Evolutionary conservation across 2,113 vertebrate genomes (phyloP).

Genomic region (Cryptoleucopteryx plumbea): DNA sequence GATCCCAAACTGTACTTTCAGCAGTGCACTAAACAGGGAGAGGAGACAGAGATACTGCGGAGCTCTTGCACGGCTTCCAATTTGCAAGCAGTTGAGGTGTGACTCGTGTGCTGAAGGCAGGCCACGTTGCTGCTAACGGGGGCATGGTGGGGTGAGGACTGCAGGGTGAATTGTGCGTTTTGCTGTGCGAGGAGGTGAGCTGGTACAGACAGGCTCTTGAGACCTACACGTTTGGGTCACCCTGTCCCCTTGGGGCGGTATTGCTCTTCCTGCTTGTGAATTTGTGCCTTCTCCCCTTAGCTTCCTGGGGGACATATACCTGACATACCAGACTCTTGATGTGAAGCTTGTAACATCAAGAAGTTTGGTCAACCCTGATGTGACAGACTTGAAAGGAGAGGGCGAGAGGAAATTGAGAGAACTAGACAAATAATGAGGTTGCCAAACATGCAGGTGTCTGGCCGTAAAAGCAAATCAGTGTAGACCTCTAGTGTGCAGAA

Average conservation of each 20-base stretch:
- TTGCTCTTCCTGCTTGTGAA: not conserved
- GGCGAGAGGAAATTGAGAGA: not conserved
- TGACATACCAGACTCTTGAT: not conserved
- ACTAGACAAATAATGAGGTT: not conserved
- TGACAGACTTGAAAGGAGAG: not conserved
- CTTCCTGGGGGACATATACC: not conserved
- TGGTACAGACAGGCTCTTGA: not conserved
- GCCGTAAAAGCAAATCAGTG: not conserved
- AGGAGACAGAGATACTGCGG: not conserved
- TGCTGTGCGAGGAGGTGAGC: not conserved
- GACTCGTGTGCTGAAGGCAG: not conserved
- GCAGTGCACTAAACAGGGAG: not conserved
- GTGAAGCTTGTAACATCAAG: slow-evolving; percentile 3
- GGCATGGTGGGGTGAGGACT: accelerated
- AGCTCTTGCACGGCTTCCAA: not conserved
- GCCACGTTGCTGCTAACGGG: not conserved
- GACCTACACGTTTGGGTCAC: not conserved
- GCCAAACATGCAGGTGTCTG: not conserved
- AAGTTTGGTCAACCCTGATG: not conserved
- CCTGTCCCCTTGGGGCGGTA: not conserved
- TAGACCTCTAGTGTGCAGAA: not conserved
- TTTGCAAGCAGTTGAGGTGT: accelerated
- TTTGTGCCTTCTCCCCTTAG: not conserved
- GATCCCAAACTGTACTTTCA: not conserved
- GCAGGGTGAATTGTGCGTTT: not conserved